Conservation (phyloP, 2,797 vertebrate genomes). For the Diplodus puntazzo region DNA sequence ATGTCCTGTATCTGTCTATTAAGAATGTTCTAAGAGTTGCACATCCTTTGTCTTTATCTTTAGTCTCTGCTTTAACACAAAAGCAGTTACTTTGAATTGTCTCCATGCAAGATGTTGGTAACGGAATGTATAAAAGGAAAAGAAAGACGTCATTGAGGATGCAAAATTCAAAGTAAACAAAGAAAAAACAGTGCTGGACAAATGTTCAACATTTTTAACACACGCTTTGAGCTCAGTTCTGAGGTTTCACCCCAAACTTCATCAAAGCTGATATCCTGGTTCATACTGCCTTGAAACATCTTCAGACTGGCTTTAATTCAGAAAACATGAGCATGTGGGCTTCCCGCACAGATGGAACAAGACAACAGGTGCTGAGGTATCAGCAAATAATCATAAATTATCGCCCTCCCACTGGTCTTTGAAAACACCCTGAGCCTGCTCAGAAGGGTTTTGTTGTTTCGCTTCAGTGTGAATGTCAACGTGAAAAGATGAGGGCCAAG, state of each 20-base stretch:
- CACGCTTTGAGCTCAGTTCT: conserved; percentile 6
- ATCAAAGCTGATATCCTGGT: conserved; percentile 15
- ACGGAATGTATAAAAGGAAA: conserved; percentile 6
- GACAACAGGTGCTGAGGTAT: conserved; percentile 26
- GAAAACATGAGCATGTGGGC: conserved; percentile 35
- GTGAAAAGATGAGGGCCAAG: conserved; percentile 10
- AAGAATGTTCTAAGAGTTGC: neutral
- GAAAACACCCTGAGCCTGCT: conserved; percentile 16
- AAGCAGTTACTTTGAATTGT: conserved; percentile 16
- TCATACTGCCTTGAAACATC: neutral
- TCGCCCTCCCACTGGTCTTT: conserved; percentile 40
- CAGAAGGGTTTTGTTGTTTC: neutral
- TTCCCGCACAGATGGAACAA: conserved; percentile 12
- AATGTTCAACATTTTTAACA: neutral
- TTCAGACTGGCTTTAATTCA: conserved; percentile 17
- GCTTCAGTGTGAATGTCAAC: conserved; percentile 16
- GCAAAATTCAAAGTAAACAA: conserved; percentile 1
- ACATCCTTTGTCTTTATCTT: neutral
- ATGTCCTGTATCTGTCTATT: conserved; percentile 13
- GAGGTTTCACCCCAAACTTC: conserved; percentile 2
- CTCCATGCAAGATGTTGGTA: conserved; percentile 4
- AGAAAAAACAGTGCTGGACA: neutral
- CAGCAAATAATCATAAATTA: conserved; percentile 37
- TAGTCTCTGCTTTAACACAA: conserved; percentile 12
- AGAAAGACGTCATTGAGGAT: neutral